Conservation (phyloP, 2,113 vertebrate species). For the Trochalopteron elliotii region DNA sequence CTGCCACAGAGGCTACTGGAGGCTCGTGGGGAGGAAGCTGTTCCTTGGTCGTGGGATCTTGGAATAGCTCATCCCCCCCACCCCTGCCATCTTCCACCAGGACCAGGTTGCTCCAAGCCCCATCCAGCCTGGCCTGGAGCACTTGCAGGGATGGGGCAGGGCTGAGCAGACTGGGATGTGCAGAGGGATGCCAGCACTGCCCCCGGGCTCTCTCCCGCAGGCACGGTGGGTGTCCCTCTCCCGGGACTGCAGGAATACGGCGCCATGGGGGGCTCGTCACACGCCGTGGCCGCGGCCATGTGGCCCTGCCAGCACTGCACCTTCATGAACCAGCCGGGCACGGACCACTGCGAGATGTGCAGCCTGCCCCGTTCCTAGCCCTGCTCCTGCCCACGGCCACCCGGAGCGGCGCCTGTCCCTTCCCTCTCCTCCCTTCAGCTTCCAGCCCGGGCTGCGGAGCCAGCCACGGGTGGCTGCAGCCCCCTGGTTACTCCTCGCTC, state of each 20-base stretch:
- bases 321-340: conserved; percentile 98
- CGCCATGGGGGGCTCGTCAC: conserved; percentile 80
- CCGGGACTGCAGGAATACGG: conserved; percentile 87
- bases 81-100: background rate
- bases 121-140: background rate
- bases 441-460: background rate
- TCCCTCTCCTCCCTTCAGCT: background rate
- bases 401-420: background rate
- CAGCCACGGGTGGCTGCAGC: background rate
- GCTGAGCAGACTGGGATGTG: background rate
- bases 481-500: background rate
- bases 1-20: rapidly evolving
- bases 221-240: conserved; percentile 89
- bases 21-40: background rate
- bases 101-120: background rate
- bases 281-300: conserved; percentile 81
- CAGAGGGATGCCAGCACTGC: rapidly evolving
- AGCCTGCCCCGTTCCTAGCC: conserved; percentile 90
- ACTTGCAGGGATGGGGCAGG: background rate
- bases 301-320: conserved; percentile 99
- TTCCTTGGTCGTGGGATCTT: background rate
- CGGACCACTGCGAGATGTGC: conserved; percentile 98
- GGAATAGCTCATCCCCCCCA: too few species aligned
- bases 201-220: conserved; percentile 57
- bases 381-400: background rate